A percentile compares a stretch with the other conserved stretches of the same genome.
Conservation (phyloP, 2,113 vertebrate genomes). For the Himantopus leucocephalus region DNA sequence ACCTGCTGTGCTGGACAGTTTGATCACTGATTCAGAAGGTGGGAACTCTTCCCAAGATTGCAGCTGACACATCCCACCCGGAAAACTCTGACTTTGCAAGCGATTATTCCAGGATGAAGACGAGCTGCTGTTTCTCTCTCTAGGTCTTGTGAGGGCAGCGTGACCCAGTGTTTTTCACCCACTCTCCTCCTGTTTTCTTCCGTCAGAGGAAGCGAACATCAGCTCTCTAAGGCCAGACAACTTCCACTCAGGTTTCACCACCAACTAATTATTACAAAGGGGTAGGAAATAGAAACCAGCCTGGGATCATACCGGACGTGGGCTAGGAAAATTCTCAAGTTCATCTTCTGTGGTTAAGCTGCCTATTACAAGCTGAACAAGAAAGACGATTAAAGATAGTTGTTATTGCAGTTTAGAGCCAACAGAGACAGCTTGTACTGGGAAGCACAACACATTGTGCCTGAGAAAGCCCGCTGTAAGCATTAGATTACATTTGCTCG, state of each 20-base stretch:
- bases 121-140: not conserved
- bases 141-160: not conserved
- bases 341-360: constrained; percentile 5
- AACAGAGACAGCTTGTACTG: constrained; percentile 41
- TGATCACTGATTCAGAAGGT: not conserved
- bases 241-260: constrained; percentile 41
- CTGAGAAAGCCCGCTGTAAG: not conserved
- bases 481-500: not conserved
- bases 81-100: not conserved
- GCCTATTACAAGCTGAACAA: not conserved
- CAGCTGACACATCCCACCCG: not conserved
- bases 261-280: not conserved
- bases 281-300: not conserved
- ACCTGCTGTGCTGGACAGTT: not conserved
- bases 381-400: constrained; percentile 47
- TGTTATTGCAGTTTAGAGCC: constrained; percentile 32
- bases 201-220: not conserved
- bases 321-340: constrained; percentile 38
- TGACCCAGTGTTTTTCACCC: not conserved
- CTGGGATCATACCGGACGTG: not conserved
- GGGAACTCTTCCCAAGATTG: not conserved
- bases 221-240: not conserved
- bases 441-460: constrained; percentile 2
- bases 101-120: not conserved
- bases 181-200: not conserved